A percentile compares a stretch with the other conserved stretches of the same genome.
Conservation (phyloP, 2,113 vertebrate species). For the Scytalopus superciliaris region DNA sequence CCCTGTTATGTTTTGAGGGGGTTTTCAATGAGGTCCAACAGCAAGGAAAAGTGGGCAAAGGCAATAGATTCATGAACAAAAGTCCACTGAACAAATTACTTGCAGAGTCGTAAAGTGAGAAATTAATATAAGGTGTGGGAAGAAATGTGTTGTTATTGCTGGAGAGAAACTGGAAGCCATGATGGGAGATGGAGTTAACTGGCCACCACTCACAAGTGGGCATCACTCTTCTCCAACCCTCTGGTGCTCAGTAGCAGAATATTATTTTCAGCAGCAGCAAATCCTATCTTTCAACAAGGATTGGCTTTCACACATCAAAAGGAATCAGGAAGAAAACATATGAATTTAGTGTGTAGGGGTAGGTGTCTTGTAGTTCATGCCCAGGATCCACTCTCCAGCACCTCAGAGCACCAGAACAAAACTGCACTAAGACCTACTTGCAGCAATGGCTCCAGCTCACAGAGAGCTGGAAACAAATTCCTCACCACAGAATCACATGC, state of each 20-base stretch:
- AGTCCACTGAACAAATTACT: not conserved
- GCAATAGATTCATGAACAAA: not conserved
- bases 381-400: not conserved
- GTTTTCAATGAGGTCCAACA: not conserved
- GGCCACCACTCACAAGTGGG: not conserved
- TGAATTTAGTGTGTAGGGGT: fast-evolving
- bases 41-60: not conserved
- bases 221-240: not conserved
- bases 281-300: not conserved
- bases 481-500: not conserved
- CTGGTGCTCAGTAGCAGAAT: not conserved
- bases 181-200: not conserved
- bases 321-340: fast-evolving
- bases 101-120: not conserved
- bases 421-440: not conserved
- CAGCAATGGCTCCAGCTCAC: not conserved
- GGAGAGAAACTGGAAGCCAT: fast-evolving
- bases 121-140: not conserved
- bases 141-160: fast-evolving
- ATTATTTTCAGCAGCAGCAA: not conserved
- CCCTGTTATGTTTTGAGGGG: not conserved
- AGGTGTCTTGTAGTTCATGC: fast-evolving
- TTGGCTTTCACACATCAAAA: fast-evolving
- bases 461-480: not conserved
- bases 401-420: not conserved